Conservation (phyloP, 2,113 vertebrate species). For the Redunca redunca region DNA sequence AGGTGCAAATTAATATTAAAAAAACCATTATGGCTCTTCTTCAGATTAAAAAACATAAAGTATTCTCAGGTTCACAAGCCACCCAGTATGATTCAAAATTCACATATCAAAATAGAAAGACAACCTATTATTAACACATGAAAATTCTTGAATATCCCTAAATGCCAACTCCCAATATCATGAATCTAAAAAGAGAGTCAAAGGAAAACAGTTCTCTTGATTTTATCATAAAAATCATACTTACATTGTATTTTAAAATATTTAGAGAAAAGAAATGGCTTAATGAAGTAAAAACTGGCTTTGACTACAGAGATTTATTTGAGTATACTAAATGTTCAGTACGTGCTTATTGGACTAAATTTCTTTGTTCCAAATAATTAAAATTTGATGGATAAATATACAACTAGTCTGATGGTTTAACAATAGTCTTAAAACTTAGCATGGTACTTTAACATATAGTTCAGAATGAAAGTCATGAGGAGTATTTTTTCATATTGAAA, state of each 20-base stretch:
- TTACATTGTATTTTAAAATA: background rate
- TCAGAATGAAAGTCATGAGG: background rate
- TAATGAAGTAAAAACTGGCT: background rate
- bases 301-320: background rate
- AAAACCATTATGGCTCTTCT: slow-evolving; percentile 35
- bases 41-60: slow-evolving; percentile 53
- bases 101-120: background rate
- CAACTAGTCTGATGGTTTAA: background rate
- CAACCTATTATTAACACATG: background rate
- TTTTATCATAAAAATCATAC: background rate
- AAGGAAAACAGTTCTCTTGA: background rate
- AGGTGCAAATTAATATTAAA: slow-evolving; percentile 61
- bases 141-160: background rate
- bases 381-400: background rate
- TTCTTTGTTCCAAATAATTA: background rate
- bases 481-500: background rate
- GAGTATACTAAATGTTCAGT: background rate
- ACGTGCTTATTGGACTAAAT: background rate
- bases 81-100: background rate
- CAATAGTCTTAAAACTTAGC: background rate
- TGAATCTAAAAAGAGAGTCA: background rate
- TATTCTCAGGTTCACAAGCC: background rate
- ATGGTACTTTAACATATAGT: background rate
- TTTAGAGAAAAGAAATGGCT: background rate
- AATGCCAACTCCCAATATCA: background rate